These are phyloP conservation scores for Harmothoe impar DNA, from an alignment of 2,888 invertebrate genomes.

Conservation along the genomic window DNA sequence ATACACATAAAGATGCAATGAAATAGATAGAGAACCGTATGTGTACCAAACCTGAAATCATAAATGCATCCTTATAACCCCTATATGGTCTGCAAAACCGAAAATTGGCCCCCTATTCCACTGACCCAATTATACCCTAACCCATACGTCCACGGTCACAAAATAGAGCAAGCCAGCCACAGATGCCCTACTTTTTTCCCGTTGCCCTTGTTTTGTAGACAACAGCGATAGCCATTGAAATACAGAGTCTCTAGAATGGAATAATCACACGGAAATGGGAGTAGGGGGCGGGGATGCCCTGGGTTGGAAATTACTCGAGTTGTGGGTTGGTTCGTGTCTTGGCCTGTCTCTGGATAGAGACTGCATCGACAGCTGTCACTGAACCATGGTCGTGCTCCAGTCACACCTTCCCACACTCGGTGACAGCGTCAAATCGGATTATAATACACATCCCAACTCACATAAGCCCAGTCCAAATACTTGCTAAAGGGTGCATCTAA, in stretches of 20 bases:
- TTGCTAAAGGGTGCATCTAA: neutral
- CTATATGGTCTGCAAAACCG: neutral
- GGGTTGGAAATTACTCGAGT: neutral
- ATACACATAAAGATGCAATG: too few species aligned
- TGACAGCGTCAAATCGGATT: slow-evolving; percentile 50
- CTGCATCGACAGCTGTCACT: slow-evolving; percentile 47
- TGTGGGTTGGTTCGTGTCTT: slow-evolving; percentile 31
- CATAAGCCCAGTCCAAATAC: neutral
- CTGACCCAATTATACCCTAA: slow-evolving; percentile 16
- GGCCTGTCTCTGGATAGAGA: slow-evolving; percentile 43
- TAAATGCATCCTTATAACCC: neutral
- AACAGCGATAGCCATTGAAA: too few species aligned
- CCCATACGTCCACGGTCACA: neutral
- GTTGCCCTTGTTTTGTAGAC: too few species aligned
- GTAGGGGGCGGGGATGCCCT: too few species aligned
- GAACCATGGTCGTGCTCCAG: neutral
- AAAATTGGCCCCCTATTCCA: neutral
- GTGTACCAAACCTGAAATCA: too few species aligned
- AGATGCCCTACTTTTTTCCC: neutral
- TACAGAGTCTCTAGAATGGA: too few species aligned
- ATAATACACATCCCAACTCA: slow-evolving; percentile 33
- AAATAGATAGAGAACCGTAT: too few species aligned
- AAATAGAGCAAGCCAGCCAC: neutral
- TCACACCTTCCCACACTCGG: slow-evolving; percentile 1
- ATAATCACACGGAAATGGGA: too few species aligned